Conservation (phyloP, 2,888 invertebrate species). For the Mythimna ferrago region DNA sequence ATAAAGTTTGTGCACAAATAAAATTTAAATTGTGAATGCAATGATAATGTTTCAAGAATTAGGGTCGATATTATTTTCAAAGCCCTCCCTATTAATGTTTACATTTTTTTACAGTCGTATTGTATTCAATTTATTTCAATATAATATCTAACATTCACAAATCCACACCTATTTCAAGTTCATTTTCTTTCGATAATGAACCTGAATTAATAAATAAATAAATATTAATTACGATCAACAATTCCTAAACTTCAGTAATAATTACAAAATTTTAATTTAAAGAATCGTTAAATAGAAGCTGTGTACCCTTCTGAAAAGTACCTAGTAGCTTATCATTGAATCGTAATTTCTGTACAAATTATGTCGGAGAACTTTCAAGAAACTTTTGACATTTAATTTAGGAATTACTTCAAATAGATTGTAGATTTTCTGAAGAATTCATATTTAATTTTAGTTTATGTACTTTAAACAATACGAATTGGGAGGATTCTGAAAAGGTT, state of each 20-base stretch:
- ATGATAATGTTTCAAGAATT: too few relatives aligned
- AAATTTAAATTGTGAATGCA: too few relatives aligned
- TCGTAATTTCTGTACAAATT: slow-evolving; percentile 29
- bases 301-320: slow-evolving; percentile 6
- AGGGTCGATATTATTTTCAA: too few relatives aligned
- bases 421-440: not conserved
- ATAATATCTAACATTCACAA: not conserved
- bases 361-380: slow-evolving; percentile 14
- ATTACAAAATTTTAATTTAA: slow-evolving; percentile 37
- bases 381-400: slow-evolving; percentile 39
- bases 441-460: not conserved
- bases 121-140: too few relatives aligned
- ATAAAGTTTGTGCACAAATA: not conserved
- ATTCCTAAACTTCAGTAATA: slow-evolving; percentile 20
- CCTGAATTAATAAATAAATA: slow-evolving; percentile 23
- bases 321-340: slow-evolving; percentile 17
- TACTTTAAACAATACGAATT: not conserved
- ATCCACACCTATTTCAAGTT: slow-evolving; percentile 8
- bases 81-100: too few relatives aligned
- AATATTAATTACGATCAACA: slow-evolving; percentile 1
- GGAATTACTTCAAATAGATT: slow-evolving; percentile 11
- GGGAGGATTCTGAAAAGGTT: too few relatives aligned
- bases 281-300: slow-evolving; percentile 23
- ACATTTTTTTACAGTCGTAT: too few relatives aligned
- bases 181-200: not conserved